A percentile compares a stretch with the other conserved stretches of the same genome.
These are phyloP conservation scores for Epirrhoe alternata DNA, from an alignment of 2,888 invertebrate species.

Conservation along the genomic window DNA sequence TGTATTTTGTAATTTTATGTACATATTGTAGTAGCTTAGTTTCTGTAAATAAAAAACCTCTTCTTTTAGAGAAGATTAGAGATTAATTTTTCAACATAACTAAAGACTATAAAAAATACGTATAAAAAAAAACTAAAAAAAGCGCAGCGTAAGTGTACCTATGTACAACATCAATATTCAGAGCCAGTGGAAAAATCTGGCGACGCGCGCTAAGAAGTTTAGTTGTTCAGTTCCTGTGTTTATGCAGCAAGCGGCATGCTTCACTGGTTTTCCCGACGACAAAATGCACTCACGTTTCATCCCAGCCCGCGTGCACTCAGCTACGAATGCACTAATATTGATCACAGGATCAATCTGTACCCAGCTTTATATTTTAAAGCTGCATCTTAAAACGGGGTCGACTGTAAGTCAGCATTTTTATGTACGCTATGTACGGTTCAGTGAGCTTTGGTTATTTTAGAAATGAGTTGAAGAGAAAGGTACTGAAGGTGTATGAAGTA, in stretches of 20 bases:
- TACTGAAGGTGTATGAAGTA: not conserved
- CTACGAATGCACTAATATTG: conserved; percentile 74
- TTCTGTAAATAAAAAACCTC: no score
- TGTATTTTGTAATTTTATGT: no score
- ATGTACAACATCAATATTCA: conserved; percentile 70
- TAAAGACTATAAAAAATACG: conserved; percentile 35
- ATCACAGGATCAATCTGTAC: conserved; percentile 62
- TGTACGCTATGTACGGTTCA: conserved; percentile 34
- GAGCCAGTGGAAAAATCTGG: conserved; percentile 70
- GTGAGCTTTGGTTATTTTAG: conserved; percentile 35
- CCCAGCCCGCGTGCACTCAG: conserved; percentile 66
- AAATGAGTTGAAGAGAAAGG: conserved; percentile 21
- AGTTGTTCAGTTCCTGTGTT: conserved; percentile 66
- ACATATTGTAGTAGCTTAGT: no score
- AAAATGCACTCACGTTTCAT: conserved; percentile 80
- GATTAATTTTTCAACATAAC: no score
- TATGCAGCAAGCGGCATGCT: conserved; percentile 69
- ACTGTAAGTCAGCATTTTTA: conserved; percentile 40
- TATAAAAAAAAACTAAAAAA: conserved; percentile 46
- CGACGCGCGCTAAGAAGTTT: conserved; percentile 55
- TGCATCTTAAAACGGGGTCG: conserved; percentile 44
- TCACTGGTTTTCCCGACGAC: conserved; percentile 76
- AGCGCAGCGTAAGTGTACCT: conserved; percentile 54
- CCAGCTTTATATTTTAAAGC: conserved; percentile 46
- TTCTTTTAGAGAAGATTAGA: no score